Percentiles rank a stretch among this genome's conserved stretches.
Conservation (phyloP, 2,888 invertebrate genomes). For the Auanema sp. region DNA sequence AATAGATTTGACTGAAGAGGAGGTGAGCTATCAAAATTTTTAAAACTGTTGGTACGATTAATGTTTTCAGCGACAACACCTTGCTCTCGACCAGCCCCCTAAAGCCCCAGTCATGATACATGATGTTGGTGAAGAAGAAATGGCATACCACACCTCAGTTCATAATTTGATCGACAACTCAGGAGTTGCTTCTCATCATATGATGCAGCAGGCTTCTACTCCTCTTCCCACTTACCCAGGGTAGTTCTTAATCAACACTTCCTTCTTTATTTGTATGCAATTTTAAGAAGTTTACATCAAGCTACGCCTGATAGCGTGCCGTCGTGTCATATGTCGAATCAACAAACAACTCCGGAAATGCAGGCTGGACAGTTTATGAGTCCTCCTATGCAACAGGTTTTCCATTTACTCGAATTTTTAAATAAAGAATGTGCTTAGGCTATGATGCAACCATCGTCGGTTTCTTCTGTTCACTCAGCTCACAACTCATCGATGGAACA, state of each 20-base stretch:
- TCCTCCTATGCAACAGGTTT: constrained; percentile 26
- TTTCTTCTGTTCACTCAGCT: constrained; percentile 36
- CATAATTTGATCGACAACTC: background rate
- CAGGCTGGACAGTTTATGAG: constrained; percentile 36
- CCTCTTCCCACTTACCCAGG: no score
- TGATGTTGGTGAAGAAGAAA: constrained; percentile 16
- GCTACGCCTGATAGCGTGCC: constrained; percentile 42
- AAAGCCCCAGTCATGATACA: constrained; percentile 20
- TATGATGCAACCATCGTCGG: constrained; percentile 32
- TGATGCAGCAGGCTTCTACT: no score
- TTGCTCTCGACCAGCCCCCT: constrained; percentile 22
- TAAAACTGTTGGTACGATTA: background rate
- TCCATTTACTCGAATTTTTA: background rate
- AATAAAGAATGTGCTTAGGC: background rate
- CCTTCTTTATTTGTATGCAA: no score
- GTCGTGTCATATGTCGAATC: constrained; percentile 25
- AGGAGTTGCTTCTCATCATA: background rate
- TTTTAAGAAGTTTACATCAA: constrained; percentile 29
- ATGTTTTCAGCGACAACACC: constrained; percentile 13
- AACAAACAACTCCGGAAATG: constrained; percentile 36
- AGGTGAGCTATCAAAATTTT: background rate
- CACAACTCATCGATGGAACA: constrained; percentile 35
- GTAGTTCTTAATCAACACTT: no score
- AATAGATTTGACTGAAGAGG: constrained; percentile 8
- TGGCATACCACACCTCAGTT: background rate